phyloP scores from a whole-genome alignment of 2,113 vertebrate species.

The Nothoprocta pentlandii region DNA sequence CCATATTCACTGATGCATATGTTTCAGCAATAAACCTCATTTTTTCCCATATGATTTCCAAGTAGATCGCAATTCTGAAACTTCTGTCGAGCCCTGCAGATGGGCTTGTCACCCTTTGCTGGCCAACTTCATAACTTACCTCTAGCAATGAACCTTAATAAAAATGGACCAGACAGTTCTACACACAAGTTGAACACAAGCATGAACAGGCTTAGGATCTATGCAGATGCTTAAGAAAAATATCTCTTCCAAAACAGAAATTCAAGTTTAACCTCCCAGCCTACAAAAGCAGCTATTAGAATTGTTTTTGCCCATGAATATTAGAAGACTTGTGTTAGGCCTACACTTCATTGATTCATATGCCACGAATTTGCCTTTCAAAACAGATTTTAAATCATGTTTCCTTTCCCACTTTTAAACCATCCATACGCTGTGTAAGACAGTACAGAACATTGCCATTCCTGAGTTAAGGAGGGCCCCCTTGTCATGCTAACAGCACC shows the following conservation, averaged over 20 bases:
- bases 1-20: neutral
- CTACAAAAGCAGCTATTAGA: neutral
- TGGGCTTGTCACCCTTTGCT: neutral
- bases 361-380: neutral
- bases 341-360: neutral
- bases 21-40: neutral
- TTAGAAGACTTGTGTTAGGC: neutral
- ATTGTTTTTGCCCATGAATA: neutral
- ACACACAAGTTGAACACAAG: neutral
- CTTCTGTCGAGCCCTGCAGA: neutral
- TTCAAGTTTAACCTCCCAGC: neutral
- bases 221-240: neutral
- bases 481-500: neutral
- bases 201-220: neutral
- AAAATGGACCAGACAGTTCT: neutral
- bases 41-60: neutral
- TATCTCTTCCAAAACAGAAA: neutral
- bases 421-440: neutral
- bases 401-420: neutral
- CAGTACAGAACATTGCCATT: neutral
- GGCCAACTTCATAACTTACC: neutral
- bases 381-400: neutral
- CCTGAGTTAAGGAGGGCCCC: neutral
- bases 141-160: neutral
- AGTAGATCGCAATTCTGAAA: neutral